Evolutionary conservation across 2,888 invertebrate genomes (phyloP).

Genomic region (Tuberolachnus salignus): DNA sequence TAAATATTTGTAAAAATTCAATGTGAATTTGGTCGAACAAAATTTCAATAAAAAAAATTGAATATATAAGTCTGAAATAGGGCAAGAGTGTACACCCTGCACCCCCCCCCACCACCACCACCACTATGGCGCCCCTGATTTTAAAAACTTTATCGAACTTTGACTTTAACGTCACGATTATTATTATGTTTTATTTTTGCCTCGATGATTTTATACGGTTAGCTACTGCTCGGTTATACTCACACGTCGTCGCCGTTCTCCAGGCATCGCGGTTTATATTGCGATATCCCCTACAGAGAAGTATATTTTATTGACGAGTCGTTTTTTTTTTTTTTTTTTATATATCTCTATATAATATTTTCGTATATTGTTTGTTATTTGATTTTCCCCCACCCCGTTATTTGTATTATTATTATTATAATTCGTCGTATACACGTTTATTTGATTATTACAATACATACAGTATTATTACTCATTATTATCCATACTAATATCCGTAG

Average conservation of each 20-base stretch:
- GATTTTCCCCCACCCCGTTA: conserved; percentile 14
- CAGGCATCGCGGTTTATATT: conserved; percentile 51
- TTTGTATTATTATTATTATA: neutral
- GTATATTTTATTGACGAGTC: conserved; percentile 27
- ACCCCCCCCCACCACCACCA: too few relatives aligned
- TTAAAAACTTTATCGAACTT: too few relatives aligned
- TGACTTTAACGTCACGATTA: neutral
- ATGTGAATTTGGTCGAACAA: too few relatives aligned
- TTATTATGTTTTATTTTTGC: conserved; percentile 30
- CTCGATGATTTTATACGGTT: conserved; percentile 15
- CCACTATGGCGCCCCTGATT: too few relatives aligned
- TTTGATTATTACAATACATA: too few relatives aligned
- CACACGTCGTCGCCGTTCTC: conserved; percentile 52
- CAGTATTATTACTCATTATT: too few relatives aligned
- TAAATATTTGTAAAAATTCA: too few relatives aligned
- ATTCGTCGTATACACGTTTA: too few relatives aligned
- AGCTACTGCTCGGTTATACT: conserved; percentile 57
- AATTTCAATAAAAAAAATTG: too few relatives aligned
- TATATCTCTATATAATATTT: conserved; percentile 1
- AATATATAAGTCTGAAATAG: too few relatives aligned
- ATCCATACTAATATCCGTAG: too few relatives aligned
- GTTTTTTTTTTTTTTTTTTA: conserved; percentile 29
- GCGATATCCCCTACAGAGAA: conserved; percentile 55
- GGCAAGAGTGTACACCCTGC: too few relatives aligned
- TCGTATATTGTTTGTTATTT: conserved; percentile 11